A percentile compares a stretch with the other conserved stretches of the same genome.
These are phyloP conservation scores for Sebastes cheni DNA, from an alignment of 2,797 vertebrate genomes.

Conservation along the genomic window DNA sequence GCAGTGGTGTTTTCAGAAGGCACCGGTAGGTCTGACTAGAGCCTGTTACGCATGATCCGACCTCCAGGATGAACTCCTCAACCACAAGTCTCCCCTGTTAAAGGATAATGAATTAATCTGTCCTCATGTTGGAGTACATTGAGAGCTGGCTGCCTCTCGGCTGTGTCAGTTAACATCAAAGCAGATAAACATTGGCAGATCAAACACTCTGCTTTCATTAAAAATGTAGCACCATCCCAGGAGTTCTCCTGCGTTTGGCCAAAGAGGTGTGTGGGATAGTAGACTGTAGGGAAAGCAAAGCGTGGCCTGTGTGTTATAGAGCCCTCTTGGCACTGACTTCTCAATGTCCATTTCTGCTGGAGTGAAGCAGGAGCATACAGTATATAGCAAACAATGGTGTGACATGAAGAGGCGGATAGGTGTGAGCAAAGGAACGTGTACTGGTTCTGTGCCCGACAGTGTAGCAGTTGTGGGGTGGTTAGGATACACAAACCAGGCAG, in stretches of 20 bases:
- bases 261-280: constrained; percentile 59
- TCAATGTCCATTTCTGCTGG: constrained; percentile 53
- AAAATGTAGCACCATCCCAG: constrained; percentile 63
- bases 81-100: constrained; percentile 49
- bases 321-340: constrained; percentile 51
- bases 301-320: constrained; percentile 23
- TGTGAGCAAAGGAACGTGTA: constrained; percentile 13
- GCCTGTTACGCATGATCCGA: constrained; percentile 21
- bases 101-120: constrained; percentile 73
- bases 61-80: constrained; percentile 56
- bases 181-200: constrained; percentile 73
- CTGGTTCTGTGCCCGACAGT: constrained; percentile 18
- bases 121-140: constrained; percentile 55
- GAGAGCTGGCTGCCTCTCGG: constrained; percentile 46
- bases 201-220: constrained; percentile 74
- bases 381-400: constrained; percentile 32
- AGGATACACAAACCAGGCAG: constrained; percentile 18
- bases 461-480: constrained; percentile 16
- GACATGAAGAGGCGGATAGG: constrained; percentile 25
- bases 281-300: constrained; percentile 37
- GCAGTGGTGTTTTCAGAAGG: not conserved
- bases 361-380: constrained; percentile 34
- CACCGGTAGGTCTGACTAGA: not conserved
- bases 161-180: constrained; percentile 70
- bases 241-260: constrained; percentile 55